Evolutionary conservation across 2,888 invertebrate genomes (phyloP).

Genomic region (Dicranocentrus wangi): DNA sequence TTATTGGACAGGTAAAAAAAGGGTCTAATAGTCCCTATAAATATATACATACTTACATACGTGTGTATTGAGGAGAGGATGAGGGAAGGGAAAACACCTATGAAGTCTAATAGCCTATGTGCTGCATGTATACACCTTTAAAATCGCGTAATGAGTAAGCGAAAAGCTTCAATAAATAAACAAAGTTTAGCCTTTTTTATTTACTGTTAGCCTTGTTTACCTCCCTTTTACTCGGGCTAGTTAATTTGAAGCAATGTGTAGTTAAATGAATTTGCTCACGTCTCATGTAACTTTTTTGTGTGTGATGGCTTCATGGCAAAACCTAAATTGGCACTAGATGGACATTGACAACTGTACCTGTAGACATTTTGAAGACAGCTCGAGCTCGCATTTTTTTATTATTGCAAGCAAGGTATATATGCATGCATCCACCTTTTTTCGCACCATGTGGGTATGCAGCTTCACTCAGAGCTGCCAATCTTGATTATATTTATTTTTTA

Average conservation of each 20-base stretch:
- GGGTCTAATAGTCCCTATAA: slow-evolving; percentile 6
- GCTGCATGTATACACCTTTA: not conserved
- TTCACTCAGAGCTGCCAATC: slow-evolving; percentile 38
- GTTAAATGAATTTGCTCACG: slow-evolving; percentile 41
- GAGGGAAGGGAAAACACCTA: too few relatives aligned
- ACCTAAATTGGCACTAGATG: slow-evolving; percentile 50
- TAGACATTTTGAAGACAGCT: slow-evolving; percentile 33
- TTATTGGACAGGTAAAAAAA: slow-evolving; percentile 42
- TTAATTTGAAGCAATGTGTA: slow-evolving; percentile 24
- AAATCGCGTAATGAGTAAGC: not conserved
- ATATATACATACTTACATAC: slow-evolving; percentile 9
- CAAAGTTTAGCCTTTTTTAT: slow-evolving; percentile 1
- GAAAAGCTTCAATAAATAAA: slow-evolving; percentile 25
- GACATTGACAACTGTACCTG: slow-evolving; percentile 42
- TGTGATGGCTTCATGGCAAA: slow-evolving; percentile 33
- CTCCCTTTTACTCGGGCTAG: slow-evolving; percentile 1
- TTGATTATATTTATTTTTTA: slow-evolving; percentile 40
- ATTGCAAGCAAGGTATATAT: not conserved
- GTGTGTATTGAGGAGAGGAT: not conserved
- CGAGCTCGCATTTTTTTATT: not conserved
- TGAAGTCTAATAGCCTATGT: not conserved
- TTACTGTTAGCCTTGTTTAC: slow-evolving; percentile 10
- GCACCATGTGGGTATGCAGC: not conserved
- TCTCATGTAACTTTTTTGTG: slow-evolving; percentile 29
- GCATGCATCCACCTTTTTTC: not conserved